phyloP scores from a whole-genome alignment of 1,140 invertebrate genomes.

The Himalopsyche phryganea region DNA sequence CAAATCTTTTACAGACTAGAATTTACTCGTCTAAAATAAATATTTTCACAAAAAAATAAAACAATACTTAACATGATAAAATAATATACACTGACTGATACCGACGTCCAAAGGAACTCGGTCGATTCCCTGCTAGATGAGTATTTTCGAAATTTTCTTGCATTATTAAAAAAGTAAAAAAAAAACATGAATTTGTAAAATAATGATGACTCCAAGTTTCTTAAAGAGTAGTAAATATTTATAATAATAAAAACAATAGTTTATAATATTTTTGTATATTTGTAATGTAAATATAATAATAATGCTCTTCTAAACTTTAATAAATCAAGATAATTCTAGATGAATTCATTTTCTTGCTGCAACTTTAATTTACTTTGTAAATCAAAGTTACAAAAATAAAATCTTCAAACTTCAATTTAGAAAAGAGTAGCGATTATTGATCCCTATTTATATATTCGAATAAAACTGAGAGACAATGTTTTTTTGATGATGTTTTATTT shows the following conservation, averaged over 20 bases:
- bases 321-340: neutral
- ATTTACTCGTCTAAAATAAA: conserved; percentile 34
- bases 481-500: conserved; percentile 33
- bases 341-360: neutral
- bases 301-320: neutral
- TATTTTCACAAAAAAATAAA: conserved; percentile 27
- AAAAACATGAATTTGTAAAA: conserved; percentile 7
- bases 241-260: neutral
- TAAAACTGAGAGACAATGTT: conserved; percentile 28
- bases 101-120: neutral
- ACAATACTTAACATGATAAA: conserved; percentile 21
- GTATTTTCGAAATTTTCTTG: conserved; percentile 3
- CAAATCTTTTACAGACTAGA: conserved; percentile 32
- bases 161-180: conserved; percentile 29
- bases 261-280: neutral
- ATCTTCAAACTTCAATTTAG: neutral
- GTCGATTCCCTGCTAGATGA: conserved; percentile 9
- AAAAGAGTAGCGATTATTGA: conserved; percentile 3
- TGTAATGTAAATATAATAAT: neutral
- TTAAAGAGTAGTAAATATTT: neutral
- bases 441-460: conserved; percentile 11
- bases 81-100: neutral
- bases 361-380: neutral
- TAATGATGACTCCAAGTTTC: neutral
- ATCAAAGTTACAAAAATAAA: neutral